phyloP scores from a whole-genome alignment of 2,888 invertebrate species.

The Drosophila conformis region DNA sequence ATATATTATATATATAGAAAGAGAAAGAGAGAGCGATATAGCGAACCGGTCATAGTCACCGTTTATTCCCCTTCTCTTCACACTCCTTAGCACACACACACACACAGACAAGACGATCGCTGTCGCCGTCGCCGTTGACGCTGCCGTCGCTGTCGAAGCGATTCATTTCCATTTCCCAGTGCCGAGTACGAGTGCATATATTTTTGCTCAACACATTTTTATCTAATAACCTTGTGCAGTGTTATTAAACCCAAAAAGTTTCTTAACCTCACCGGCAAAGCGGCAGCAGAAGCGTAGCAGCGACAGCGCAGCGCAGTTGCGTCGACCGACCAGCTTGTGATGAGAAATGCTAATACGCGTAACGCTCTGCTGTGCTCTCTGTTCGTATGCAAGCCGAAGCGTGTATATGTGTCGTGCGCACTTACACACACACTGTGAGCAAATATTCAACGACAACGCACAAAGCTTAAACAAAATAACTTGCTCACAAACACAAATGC shows the following conservation, averaged over 20 bases:
- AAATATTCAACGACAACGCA: slow-evolving; percentile 61
- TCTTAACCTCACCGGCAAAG: slow-evolving; percentile 81
- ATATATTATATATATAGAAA: neutral
- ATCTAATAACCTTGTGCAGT: slow-evolving; percentile 84
- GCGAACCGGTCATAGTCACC: slow-evolving; percentile 55
- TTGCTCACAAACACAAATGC: slow-evolving; percentile 50
- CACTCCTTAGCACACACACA: slow-evolving; percentile 1
- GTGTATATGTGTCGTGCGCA: slow-evolving; percentile 20
- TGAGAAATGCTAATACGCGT: slow-evolving; percentile 77
- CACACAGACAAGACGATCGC: slow-evolving; percentile 31
- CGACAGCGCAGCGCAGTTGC: slow-evolving; percentile 46
- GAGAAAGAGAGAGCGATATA: slow-evolving; percentile 3
- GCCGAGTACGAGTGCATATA: slow-evolving; percentile 38
- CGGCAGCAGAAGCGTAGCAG: slow-evolving; percentile 42
- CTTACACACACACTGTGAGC: slow-evolving; percentile 22
- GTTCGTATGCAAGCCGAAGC: slow-evolving; percentile 23
- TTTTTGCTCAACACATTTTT: slow-evolving; percentile 77
- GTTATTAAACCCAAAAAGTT: slow-evolving; percentile 85
- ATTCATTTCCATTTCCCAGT: slow-evolving; percentile 59
- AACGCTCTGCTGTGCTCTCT: slow-evolving; percentile 13
- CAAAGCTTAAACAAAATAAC: slow-evolving; percentile 50
- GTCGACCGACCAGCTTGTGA: slow-evolving; percentile 40
- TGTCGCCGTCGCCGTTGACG: slow-evolving; percentile 3
- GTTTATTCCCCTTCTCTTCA: slow-evolving; percentile 11
- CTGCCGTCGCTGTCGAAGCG: slow-evolving; percentile 17